Evolutionary conservation across 2,797 vertebrate genomes (phyloP).

Genomic region (Brachymystax lenok): DNA sequence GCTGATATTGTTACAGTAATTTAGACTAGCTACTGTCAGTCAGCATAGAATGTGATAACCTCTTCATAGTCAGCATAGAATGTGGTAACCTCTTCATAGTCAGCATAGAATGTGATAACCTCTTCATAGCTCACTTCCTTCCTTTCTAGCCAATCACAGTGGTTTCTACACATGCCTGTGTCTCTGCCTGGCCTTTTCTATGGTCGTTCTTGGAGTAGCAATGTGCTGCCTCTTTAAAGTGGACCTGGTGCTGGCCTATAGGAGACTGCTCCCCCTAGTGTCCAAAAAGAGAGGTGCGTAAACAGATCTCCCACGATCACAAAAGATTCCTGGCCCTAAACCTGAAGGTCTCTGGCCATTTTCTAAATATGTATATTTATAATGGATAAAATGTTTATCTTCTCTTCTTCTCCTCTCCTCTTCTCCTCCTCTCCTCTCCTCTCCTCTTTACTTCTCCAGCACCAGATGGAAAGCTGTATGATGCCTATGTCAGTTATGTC

Average conservation of each 20-base stretch:
- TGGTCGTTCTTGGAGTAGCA: slow-evolving; percentile 30
- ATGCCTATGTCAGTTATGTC: slow-evolving; percentile 74
- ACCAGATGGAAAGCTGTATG: slow-evolving; percentile 70
- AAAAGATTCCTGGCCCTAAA: not conserved
- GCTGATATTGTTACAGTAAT: not conserved
- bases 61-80: not conserved
- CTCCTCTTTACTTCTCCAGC: slow-evolving; percentile 18
- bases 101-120: not conserved
- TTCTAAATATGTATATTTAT: not conserved
- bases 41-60: not conserved
- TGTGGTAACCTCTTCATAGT: not conserved
- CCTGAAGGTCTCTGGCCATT: not conserved
- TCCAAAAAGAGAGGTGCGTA: slow-evolving; percentile 47
- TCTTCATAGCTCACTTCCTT: slow-evolving; percentile 1
- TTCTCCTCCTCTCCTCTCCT: not conserved
- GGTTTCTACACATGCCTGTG: slow-evolving; percentile 28
- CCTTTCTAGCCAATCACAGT: slow-evolving; percentile 51
- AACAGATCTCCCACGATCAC: not conserved
- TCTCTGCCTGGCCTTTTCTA: slow-evolving; percentile 23
- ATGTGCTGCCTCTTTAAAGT: slow-evolving; percentile 44
- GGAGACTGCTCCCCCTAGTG: slow-evolving; percentile 47
- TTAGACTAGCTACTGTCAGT: not conserved
- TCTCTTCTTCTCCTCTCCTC: not conserved
- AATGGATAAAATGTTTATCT: not conserved
- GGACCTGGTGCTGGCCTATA: slow-evolving; percentile 64